Evolutionary conservation across 2,797 vertebrate genomes (phyloP).

Genomic region (Smutsia gigantea): DNA sequence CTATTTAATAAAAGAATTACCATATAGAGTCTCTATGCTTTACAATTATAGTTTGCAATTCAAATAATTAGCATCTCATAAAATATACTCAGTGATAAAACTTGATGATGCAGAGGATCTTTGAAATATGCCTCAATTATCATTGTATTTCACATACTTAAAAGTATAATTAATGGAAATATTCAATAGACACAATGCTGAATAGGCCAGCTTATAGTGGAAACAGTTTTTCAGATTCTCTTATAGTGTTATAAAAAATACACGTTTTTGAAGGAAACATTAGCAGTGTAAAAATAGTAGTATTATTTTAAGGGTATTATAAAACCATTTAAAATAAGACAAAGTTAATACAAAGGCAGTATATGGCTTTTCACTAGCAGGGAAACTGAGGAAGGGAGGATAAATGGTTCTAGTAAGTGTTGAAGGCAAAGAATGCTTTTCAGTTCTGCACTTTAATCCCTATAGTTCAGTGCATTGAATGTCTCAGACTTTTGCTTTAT

Average conservation of each 20-base stretch:
- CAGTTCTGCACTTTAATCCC: neutral
- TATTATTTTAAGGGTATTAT: neutral
- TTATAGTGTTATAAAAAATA: neutral
- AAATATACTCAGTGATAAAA: neutral
- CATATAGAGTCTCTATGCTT: neutral
- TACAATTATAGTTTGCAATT: neutral
- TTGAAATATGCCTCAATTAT: neutral
- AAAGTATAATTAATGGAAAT: neutral
- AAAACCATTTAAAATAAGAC: neutral
- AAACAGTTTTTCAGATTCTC: neutral
- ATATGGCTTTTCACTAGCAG: neutral
- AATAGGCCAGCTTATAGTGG: neutral
- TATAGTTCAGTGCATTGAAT: neutral
- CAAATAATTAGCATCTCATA: neutral
- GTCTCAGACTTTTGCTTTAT: conserved; percentile 42
- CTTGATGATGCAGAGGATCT: neutral
- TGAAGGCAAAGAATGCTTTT: neutral
- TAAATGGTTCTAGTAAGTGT: neutral
- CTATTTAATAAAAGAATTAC: neutral
- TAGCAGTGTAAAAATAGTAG: neutral
- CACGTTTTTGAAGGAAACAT: neutral
- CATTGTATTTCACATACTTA: neutral
- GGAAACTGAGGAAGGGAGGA: neutral
- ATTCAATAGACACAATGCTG: neutral
- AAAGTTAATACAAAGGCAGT: neutral